Conservation (phyloP, 92 coral and sea anemone genomes). For the Isaurus tuberculatus region DNA sequence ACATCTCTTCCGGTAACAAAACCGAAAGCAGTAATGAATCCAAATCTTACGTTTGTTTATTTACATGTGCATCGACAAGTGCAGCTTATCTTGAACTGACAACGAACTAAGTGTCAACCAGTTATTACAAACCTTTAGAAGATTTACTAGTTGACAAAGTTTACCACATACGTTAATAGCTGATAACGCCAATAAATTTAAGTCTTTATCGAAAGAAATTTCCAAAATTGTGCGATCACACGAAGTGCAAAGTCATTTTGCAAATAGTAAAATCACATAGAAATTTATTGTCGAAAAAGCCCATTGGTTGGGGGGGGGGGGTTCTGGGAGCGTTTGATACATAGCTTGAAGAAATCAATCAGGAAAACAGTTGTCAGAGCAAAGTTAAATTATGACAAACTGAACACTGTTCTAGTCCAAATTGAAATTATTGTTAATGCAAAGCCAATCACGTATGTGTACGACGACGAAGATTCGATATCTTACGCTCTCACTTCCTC, state of each 20-base stretch:
- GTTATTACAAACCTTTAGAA: constrained; percentile 47
- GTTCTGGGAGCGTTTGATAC: constrained; percentile 11
- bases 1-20: neutral
- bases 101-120: constrained; percentile 1
- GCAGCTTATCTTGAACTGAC: constrained; percentile 50
- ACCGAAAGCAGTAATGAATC: too few species aligned
- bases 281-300: constrained; percentile 43
- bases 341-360: constrained; percentile 11
- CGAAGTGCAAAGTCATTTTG: neutral
- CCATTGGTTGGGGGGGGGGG: constrained; percentile 44
- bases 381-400: constrained; percentile 27
- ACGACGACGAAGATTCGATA: constrained; percentile 39
- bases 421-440: constrained; percentile 40
- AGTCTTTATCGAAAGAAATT: neutral
- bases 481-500: constrained; percentile 36
- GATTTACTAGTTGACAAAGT: constrained; percentile 35
- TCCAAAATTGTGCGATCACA: neutral
- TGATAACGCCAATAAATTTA: too few species aligned
- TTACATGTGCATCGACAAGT: constrained; percentile 52
- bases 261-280: constrained; percentile 51
- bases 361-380: constrained; percentile 44
- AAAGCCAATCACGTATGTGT: constrained; percentile 46
- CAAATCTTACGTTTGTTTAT: neutral
- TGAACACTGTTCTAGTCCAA: constrained; percentile 41
- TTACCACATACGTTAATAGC: constrained; percentile 37